phyloP scores from a whole-genome alignment of 2,113 vertebrate genomes.

The Gopherus evgoodei region DNA sequence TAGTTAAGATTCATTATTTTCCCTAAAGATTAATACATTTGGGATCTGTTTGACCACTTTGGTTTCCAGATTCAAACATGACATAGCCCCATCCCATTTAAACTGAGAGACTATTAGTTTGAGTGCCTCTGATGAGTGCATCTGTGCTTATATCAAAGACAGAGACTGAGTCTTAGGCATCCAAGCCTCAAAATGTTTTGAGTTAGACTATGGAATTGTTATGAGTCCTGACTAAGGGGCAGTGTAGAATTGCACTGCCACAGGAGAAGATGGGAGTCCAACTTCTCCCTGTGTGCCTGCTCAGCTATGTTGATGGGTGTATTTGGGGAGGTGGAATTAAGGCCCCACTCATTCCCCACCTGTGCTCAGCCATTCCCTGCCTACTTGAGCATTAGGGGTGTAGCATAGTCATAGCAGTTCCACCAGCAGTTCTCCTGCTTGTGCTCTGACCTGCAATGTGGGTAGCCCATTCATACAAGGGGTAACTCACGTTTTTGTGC shows the following conservation, averaged over 20 bases:
- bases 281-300: not conserved
- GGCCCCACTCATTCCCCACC: not conserved
- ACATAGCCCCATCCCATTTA: not conserved
- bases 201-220: fast-evolving
- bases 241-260: not conserved
- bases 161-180: not conserved
- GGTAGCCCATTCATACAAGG: not conserved
- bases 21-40: not conserved
- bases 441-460: not conserved
- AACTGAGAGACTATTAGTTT: not conserved
- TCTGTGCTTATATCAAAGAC: not conserved
- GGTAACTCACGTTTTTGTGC: not conserved
- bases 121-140: fast-evolving
- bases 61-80: not conserved
- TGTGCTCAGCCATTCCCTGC: not conserved
- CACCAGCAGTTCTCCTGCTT: not conserved
- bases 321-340: not conserved
- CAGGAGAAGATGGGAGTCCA: too few species aligned
- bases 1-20: not conserved
- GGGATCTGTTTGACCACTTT: fast-evolving
- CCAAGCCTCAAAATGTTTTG: not conserved
- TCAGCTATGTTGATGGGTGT: not conserved
- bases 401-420: not conserved
- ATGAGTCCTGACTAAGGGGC: not conserved
- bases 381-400: not conserved